A percentile compares a stretch with the other conserved stretches of the same genome.
Conservation (phyloP, 2,888 invertebrate species). For the Meteorus colon region DNA sequence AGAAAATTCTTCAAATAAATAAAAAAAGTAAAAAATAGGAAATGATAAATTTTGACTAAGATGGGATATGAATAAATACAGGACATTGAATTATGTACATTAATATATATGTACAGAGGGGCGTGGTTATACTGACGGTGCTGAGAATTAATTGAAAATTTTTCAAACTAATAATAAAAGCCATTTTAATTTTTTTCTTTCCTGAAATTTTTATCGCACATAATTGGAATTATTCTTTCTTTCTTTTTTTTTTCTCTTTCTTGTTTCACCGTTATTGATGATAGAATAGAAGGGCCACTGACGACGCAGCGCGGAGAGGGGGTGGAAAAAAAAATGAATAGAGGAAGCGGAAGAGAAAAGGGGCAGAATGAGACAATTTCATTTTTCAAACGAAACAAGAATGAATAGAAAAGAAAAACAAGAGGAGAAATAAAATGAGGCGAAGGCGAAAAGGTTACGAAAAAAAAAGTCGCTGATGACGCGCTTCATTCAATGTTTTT, state of each 20-base stretch:
- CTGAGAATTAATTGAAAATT: slow-evolving; percentile 34
- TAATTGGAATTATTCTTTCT: slow-evolving; percentile 39
- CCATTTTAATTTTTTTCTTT: slow-evolving; percentile 22
- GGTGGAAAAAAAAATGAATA: slow-evolving; percentile 28
- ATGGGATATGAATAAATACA: neutral
- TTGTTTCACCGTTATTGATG: slow-evolving; percentile 8
- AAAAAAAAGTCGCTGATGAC: slow-evolving; percentile 42
- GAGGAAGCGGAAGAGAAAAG: slow-evolving; percentile 22
- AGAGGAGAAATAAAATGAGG: slow-evolving; percentile 26
- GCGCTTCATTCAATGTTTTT: slow-evolving; percentile 39
- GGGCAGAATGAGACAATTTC: slow-evolving; percentile 38
- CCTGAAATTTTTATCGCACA: slow-evolving; percentile 30
- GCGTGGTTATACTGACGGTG: slow-evolving; percentile 7
- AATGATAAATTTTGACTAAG: neutral
- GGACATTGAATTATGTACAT: neutral
- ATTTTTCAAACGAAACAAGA: slow-evolving; percentile 41
- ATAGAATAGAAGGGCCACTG: neutral
- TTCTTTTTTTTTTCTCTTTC: slow-evolving; percentile 28
- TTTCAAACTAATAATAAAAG: slow-evolving; percentile 30
- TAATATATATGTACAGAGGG: neutral
- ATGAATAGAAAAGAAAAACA: slow-evolving; percentile 38
- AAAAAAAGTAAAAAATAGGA: neutral
- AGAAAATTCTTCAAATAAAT: neutral
- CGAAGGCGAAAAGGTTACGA: slow-evolving; percentile 31
- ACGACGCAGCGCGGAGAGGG: slow-evolving; percentile 2